Evolutionary conservation across 2,888 invertebrate species (phyloP).

Genomic region (Harmothoe impar): DNA sequence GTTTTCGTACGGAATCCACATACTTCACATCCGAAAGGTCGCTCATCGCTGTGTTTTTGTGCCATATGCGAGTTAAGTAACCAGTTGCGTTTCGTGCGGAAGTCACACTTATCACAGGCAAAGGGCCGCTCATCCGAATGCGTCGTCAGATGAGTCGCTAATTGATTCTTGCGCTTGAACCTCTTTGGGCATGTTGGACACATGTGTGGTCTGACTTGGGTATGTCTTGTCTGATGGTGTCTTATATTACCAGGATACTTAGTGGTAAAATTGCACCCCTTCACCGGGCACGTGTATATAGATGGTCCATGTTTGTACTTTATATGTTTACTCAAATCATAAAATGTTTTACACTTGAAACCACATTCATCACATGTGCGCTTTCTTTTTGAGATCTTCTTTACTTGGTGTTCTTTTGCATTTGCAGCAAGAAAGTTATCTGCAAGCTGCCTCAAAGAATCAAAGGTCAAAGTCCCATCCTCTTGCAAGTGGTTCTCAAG

Average conservation of each 20-base stretch:
- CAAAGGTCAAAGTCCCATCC: not conserved
- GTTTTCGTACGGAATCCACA: slow-evolving; percentile 3
- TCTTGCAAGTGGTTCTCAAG: not conserved
- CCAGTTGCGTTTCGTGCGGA: slow-evolving; percentile 10
- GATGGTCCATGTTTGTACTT: slow-evolving; percentile 37
- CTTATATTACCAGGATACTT: slow-evolving; percentile 15
- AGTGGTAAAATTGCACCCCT: slow-evolving; percentile 5
- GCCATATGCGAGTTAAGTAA: not conserved
- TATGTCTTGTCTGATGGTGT: not conserved
- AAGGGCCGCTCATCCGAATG: slow-evolving; percentile 43
- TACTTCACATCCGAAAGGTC: not conserved
- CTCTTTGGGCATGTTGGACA: not conserved
- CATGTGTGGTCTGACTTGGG: not conserved
- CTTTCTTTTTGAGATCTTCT: not conserved
- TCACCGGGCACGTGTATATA: slow-evolving; percentile 2
- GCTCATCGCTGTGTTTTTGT: not conserved
- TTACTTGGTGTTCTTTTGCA: not conserved
- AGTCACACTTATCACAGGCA: slow-evolving; percentile 24
- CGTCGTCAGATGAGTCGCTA: not conserved
- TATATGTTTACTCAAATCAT: not conserved
- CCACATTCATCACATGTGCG: slow-evolving; percentile 31
- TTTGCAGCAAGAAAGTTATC: not conserved
- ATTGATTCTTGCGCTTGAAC: slow-evolving; percentile 27
- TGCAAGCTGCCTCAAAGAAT: slow-evolving; percentile 8
- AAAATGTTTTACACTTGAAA: not conserved